Evolutionary conservation across 2,113 vertebrate genomes (phyloP).

Genomic region (Hippoglossus stenolepis): DNA sequence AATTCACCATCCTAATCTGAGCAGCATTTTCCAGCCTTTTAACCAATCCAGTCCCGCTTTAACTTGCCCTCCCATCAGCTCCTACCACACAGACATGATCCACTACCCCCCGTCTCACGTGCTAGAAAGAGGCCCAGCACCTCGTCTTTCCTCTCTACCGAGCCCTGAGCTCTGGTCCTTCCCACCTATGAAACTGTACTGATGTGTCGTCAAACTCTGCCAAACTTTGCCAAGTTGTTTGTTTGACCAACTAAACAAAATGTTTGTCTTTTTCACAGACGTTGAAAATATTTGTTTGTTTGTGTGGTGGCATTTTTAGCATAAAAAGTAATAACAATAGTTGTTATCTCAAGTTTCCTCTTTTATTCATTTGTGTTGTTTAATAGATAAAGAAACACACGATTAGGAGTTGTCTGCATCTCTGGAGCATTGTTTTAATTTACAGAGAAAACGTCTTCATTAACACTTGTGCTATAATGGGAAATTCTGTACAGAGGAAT

Average conservation of each 20-base stretch:
- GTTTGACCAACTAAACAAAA: no score
- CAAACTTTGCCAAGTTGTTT: no score
- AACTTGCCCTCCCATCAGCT: conserved; percentile 24
- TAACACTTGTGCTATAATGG: conserved; percentile 7
- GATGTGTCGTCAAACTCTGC: conserved; percentile 13
- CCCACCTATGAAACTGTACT: conserved; percentile 88
- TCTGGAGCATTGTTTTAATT: conserved; percentile 40
- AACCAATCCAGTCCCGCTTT: conserved; percentile 40
- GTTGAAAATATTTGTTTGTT: background rate
- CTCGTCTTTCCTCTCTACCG: conserved; percentile 50
- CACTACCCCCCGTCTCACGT: conserved; percentile 72
- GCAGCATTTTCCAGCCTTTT: conserved; percentile 50
- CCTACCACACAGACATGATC: conserved; percentile 58
- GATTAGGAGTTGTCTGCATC: conserved; percentile 48
- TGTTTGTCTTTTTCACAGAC: background rate
- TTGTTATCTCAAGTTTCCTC: background rate
- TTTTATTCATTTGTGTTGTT: conserved; percentile 10
- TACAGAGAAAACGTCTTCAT: conserved; percentile 22
- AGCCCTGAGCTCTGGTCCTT: conserved; percentile 84
- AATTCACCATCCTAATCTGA: conserved; percentile 20
- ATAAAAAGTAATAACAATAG: conserved; percentile 8
- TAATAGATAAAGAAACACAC: conserved; percentile 9
- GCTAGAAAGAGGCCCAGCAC: conserved; percentile 66
- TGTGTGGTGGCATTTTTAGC: conserved; percentile 11
- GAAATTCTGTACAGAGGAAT: conserved; percentile 1